Base-by-base conservation (phyloP, 1,140 invertebrate species). In the Drosophila lacertosa region DNA sequence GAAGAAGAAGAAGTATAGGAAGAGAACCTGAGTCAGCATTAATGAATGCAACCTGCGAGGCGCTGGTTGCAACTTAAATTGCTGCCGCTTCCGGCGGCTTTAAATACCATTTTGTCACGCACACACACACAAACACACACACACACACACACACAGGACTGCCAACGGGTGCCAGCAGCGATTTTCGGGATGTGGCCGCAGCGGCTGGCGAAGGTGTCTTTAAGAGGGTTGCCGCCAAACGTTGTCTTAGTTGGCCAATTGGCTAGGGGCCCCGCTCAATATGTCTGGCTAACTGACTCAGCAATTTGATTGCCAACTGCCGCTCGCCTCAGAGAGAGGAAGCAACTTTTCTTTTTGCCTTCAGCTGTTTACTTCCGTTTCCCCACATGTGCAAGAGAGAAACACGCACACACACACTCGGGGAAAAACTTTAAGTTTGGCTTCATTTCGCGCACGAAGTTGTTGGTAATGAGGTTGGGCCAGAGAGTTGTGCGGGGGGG, bases 61-160 rank as follows among this genome's bases (percentile, higher is more conserved):
- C 22, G 68, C 47, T 73, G 74, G 76, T 62, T 83, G 79, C 71
- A 90, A 90, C 82, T 90, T 90, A 90, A 88, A 90, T 90, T 90
- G 88, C 88, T 90, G 86, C 77, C 82, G 79, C 88, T 90, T 90
- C 88, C 88, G 88, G 88, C 74, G 74, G 71, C 81, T 83, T 83
- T 90, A 90, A 90, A 90, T 90, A 80, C 79, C 77, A 65, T 81
- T 65, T 79, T 88, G 88, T 90, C 88, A 90, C 88, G 88, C 88
- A 90, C 77, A 74, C n/a, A n/a, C n/a, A n/a, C n/a, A n/a, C n/a
- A n/a, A n/a, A n/a, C n/a, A n/a, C 88, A 90, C 88, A 88, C 88
- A 90, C 77, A 74, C 88, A 90, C 88, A 88, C 88, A 90, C 77
- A 74, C 58, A 66, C 35, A 65, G 55, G 60, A 75, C 57, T 73